phyloP scores from a whole-genome alignment of 2,888 invertebrate species.

The Drosophila quasianomalipes region DNA sequence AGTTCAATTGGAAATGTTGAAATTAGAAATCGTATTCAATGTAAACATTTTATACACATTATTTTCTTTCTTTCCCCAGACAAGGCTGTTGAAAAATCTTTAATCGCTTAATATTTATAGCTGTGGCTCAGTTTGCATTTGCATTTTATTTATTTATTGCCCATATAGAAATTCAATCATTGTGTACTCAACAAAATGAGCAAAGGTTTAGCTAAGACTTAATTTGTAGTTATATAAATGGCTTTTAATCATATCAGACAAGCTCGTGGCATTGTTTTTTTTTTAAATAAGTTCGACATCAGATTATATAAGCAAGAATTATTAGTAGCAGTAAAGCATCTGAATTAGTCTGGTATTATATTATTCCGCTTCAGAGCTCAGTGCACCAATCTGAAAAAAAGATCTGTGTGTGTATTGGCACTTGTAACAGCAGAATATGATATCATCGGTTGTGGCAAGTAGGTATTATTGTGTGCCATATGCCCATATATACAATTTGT shows the following conservation, averaged over 20 bases:
- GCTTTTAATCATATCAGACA: not conserved
- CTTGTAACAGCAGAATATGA: slow-evolving; percentile 18
- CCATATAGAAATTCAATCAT: not conserved
- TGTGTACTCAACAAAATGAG: not conserved
- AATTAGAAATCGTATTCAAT: slow-evolving; percentile 37
- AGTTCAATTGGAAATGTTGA: slow-evolving; percentile 49
- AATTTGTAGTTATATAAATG: not conserved
- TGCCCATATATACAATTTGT: slow-evolving; percentile 9
- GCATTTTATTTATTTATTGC: not conserved
- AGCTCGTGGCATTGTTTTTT: not conserved
- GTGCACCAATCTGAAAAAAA: not conserved
- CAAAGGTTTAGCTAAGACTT: not conserved
- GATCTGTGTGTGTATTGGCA: not conserved
- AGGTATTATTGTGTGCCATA: slow-evolving; percentile 3
- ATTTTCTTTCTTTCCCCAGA: slow-evolving; percentile 13
- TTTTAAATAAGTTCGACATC: not conserved
- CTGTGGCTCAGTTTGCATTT: not conserved
- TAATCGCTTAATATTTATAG: slow-evolving; percentile 9
- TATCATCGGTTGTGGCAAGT: slow-evolving; percentile 23
- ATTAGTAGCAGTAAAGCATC: not conserved
- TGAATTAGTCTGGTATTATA: not conserved
- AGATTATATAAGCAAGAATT: not conserved
- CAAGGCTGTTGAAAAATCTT: not conserved
- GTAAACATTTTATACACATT: slow-evolving; percentile 24
- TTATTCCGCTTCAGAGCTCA: not conserved